Base-by-base conservation (phyloP, 2,113 vertebrate genomes). In the Pluvianellus socialis region DNA sequence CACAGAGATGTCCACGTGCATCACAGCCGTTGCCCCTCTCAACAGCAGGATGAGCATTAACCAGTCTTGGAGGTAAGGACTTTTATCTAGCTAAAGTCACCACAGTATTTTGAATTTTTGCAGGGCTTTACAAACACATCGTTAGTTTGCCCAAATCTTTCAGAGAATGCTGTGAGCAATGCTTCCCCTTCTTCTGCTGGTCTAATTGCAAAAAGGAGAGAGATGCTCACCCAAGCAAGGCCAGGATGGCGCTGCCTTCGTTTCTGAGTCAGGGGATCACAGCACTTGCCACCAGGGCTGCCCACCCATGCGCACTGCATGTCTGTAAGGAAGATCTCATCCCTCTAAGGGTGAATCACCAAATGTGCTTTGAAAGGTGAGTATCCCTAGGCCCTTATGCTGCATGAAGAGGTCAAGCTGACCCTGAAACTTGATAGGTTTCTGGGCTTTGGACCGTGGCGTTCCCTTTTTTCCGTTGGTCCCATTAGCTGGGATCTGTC, bases 81-180 rank as follows among this genome's bases (percentile, higher is more conserved):
- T 55, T 81, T 22, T 66, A 59, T 66, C 53, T 44, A 30, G 5
- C 77, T 89, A 24, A 82, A 90, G 49, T 86, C 50, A 74, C 47
- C 16, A 26, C 18, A 79, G 33, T 59, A 62, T 56, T 83, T 79
- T 49, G 75, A 80, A 88, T 92, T 96, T 94, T 95, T 93, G 24
- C 49, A 74, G 67, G 30, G 47, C 45, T 92, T 94, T 67, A 19
- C 52, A 93, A 79, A 63, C 70, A 42, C 13, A 6, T 68, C 50
- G 40, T 80, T 85, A 21, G 47, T 56, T 91, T 75, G 38, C 30
- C 66, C 10, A 6, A 71, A 92, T 83, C 28, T 80, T 74, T 55
- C 70, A 44, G 53, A 27, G 75, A 26, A 42, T 61, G 53, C 58
- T 68, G 53, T 44, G 47, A 84, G 40, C 32, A 65, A 52, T 53